phyloP scores from a whole-genome alignment of 2,888 invertebrate species.

The Ophion costatus region DNA sequence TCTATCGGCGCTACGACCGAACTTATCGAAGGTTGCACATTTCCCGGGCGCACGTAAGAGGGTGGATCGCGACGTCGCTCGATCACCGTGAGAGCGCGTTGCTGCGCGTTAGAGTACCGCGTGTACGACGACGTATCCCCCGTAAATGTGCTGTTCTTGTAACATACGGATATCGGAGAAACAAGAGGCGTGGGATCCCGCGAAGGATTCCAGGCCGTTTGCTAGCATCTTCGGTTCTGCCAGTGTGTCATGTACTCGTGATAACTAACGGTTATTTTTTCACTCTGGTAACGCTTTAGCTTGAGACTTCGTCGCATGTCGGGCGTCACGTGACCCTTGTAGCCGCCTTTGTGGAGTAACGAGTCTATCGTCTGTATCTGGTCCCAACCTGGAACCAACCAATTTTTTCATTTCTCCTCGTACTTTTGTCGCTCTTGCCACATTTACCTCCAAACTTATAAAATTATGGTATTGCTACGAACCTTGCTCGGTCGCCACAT shows the following conservation, averaged over 20 bases:
- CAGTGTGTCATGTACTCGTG: slow-evolving; percentile 90
- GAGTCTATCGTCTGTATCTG: slow-evolving; percentile 99
- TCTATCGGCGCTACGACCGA: slow-evolving; percentile 74
- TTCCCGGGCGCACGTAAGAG: slow-evolving; percentile 72
- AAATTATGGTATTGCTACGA: background rate
- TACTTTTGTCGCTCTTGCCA: background rate
- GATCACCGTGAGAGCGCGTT: slow-evolving; percentile 69
- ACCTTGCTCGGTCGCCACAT: slow-evolving; percentile 99
- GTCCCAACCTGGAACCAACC: slow-evolving; percentile 93
- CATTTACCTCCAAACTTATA: too few species aligned
- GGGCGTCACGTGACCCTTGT: slow-evolving; percentile 94
- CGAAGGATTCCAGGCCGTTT: slow-evolving; percentile 86
- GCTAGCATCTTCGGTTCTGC: slow-evolving; percentile 90
- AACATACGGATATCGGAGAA: slow-evolving; percentile 72
- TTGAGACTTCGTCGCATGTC: slow-evolving; percentile 95
- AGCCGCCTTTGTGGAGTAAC: slow-evolving; percentile 98
- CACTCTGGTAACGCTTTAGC: slow-evolving; percentile 98
- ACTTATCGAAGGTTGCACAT: slow-evolving; percentile 67
- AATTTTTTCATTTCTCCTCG: background rate
- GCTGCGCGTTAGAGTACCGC: slow-evolving; percentile 69
- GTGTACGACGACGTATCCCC: slow-evolving; percentile 71
- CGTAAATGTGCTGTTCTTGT: slow-evolving; percentile 69
- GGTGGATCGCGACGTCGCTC: slow-evolving; percentile 70
- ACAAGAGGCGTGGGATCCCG: slow-evolving; percentile 75
- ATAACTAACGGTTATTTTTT: slow-evolving; percentile 96